Base-by-base conservation (phyloP, 2,888 invertebrate species). In the Pterobdella sp. region DNA sequence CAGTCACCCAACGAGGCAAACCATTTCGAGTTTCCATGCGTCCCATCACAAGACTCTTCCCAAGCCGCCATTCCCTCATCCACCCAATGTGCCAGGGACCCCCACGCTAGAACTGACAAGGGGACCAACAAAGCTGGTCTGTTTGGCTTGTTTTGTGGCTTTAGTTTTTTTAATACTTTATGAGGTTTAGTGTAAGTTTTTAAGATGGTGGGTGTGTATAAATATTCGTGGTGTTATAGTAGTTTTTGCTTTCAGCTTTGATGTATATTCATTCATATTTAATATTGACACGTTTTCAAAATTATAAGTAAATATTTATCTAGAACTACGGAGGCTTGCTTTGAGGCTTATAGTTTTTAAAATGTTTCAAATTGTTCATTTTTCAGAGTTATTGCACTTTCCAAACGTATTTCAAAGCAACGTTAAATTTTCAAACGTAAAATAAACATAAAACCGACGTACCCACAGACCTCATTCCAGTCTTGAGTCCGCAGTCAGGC, bases 1-100 rank as follows among this genome's bases (percentile, higher is more conserved):
- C 65, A 35, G 26, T 73, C 74, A 3, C 76, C 77, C 42, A 75
- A 72, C 29, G 74, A 74, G 10, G 73, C 73, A 1, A 52, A 49
- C 34, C 60, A 67, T 42, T 73, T 73, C n/a, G 64, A 73, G 42
- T 73, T 73, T 68, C 73, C 73, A 18, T n/a, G n/a, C n/a, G n/a
- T n/a, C n/a, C 73, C 73, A 26, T 22, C 7, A 3, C 60, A 22
- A 32, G 22, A 63, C 14, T 29, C 36, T n/a, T 31, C 52, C 63
- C 22, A 42, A 22, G 36, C 65, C 32, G 10, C 49, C 49, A 14
- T 42, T 22, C 22, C 7, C 49, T 22, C 7, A 22, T 42, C 49
- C 49, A 42, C 49, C 22, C 22, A 7, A 14, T 22, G 22, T 42
- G 49, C 49, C 49, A 42, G 49, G 49, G 22, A 22, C 10, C 10